Evolutionary conservation across 2,888 invertebrate species (phyloP).

Genomic region (Lasioglossum villosulum): DNA sequence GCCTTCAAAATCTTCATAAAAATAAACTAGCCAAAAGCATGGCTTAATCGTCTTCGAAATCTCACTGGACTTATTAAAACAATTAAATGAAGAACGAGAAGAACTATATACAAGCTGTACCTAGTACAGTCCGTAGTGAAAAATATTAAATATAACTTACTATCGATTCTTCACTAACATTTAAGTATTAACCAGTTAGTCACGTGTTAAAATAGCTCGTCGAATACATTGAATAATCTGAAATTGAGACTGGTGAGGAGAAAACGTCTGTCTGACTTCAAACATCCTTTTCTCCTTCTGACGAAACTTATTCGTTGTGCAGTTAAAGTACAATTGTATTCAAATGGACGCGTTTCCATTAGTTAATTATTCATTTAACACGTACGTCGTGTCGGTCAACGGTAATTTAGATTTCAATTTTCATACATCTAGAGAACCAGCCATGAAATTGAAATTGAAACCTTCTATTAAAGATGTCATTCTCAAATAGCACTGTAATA

Average conservation of each 20-base stretch:
- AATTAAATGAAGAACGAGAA: too few relatives aligned
- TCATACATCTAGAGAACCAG: too few relatives aligned
- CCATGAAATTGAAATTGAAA: background rate
- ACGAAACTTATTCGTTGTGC: background rate
- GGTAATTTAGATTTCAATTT: background rate
- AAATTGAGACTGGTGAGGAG: background rate
- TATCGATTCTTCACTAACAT: background rate
- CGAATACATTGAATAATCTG: background rate
- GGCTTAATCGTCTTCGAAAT: too few relatives aligned
- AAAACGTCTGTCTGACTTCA: slow-evolving; percentile 7
- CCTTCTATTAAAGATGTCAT: background rate
- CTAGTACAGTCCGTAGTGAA: background rate
- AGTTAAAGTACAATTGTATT: slow-evolving; percentile 1
- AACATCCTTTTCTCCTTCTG: slow-evolving; percentile 17
- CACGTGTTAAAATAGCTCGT: too few relatives aligned
- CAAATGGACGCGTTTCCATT: background rate
- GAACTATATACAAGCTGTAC: too few relatives aligned
- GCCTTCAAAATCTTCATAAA: too few relatives aligned
- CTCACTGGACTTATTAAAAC: too few relatives aligned
- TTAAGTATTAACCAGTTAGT: background rate
- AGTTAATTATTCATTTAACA: background rate
- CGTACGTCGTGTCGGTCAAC: background rate
- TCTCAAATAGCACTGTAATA: background rate
- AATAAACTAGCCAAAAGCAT: too few relatives aligned
- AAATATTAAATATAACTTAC: background rate